Evolutionary conservation across 2,888 invertebrate genomes (phyloP), one percentile per base, ranked within the genome.

Genomic region (Nomada flava): DNA sequence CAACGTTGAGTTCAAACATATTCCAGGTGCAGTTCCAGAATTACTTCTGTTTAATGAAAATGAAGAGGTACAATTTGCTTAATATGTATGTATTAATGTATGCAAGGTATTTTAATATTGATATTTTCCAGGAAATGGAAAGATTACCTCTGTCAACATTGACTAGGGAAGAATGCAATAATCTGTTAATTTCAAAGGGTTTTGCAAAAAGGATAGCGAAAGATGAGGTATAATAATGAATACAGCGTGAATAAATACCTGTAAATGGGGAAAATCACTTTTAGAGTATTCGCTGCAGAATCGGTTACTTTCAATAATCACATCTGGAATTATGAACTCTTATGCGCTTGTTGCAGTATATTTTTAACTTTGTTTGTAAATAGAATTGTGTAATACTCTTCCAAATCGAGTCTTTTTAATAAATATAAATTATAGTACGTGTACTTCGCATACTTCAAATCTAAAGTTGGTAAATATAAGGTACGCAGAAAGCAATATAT

Each of bases 21-120:
- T 96, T 84, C 95, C 94, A 23, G 96, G 96, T 36, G 96, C 96
- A 13, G 93, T 94, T 4, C 96, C 96, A 42, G 96, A 96, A 90
- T 90, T 96, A 42, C 94, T 96, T 62, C 91, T 96, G 74, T 94
- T 96, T 13, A 95, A 95, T 79, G 92, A 94, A 0, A 92, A 92
- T 0, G 95, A 96, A 80, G 93, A 94, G 90, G 94, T 94, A 89
- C 74, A 84, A 72, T 67, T 29, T 42, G 52, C 1, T 47, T n/a
- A 18, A 60, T 23, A 75, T 2, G 11, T 11, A 7, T 18, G 2
- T n/a, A 63, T 63, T 23, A 26, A 13, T 36, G 36, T 36, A 7
- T 36, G 15, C 52, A 59, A 26, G 7, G 20, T 20, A 64, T 23
- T 72, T 29, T 18, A 13, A 57, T 20, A 57, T 70, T 75, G 47